Evolutionary conservation across 2,888 invertebrate species (phyloP).

Genomic region (Philhelius pedissequus): DNA sequence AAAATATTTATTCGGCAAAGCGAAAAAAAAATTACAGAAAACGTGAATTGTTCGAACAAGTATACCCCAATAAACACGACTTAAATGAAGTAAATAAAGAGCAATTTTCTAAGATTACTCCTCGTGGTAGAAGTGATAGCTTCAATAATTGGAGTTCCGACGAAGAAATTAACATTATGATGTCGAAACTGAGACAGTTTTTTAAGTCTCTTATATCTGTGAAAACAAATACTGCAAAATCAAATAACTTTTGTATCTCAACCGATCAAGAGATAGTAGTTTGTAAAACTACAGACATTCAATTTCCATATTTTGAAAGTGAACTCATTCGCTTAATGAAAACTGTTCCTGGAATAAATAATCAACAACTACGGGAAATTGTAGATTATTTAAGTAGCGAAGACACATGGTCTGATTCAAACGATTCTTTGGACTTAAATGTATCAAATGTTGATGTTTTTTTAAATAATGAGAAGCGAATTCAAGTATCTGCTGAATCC

Average conservation of each 20-base stretch:
- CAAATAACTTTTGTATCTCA: constrained; percentile 79
- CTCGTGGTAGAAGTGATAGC: constrained; percentile 89
- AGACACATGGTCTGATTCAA: constrained; percentile 96
- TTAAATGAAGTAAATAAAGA: background rate
- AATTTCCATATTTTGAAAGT: constrained; percentile 92
- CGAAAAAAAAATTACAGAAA: constrained; percentile 42
- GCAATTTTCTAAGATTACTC: constrained; percentile 73
- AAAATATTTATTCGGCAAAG: background rate
- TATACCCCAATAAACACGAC: too few species aligned
- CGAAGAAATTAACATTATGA: constrained; percentile 96
- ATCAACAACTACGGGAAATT: constrained; percentile 93
- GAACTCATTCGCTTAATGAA: constrained; percentile 94
- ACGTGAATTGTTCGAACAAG: constrained; percentile 21
- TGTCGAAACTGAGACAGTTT: constrained; percentile 95
- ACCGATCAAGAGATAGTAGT: constrained; percentile 69
- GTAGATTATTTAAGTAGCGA: constrained; percentile 95
- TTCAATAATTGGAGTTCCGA: constrained; percentile 97
- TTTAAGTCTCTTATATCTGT: constrained; percentile 94
- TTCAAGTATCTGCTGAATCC: background rate
- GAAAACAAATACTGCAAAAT: constrained; percentile 74
- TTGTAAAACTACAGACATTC: constrained; percentile 87
- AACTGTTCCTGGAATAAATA: constrained; percentile 93
- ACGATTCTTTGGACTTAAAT: constrained; percentile 94
- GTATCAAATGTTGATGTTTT: constrained; percentile 91
- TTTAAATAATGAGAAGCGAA: constrained; percentile 81